Evolutionary conservation across 2,797 vertebrate genomes (phyloP), one percentile per base, ranked within the genome.

Genomic region (Hypotaenidia philippensis): DNA sequence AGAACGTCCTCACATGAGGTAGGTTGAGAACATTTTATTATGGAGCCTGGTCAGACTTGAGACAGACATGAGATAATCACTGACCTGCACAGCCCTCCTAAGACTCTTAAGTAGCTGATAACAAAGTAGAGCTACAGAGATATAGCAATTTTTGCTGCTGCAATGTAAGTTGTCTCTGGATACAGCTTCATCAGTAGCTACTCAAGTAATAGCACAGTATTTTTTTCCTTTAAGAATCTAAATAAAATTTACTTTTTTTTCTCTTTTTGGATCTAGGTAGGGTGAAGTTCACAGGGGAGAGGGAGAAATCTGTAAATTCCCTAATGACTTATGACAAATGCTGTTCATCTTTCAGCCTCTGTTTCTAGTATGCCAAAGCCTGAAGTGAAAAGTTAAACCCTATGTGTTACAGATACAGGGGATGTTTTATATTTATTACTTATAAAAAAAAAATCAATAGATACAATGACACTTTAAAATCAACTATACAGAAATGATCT

Each of bases 181-280:
- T 57, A 52, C 4, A 53, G 9, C 25, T 78, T 89, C 31, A 49
- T 31, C 36, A 44, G 27, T n/a, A 70, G 23, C 40, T 63, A 26
- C 20, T 45, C 10, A 29, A 87, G 65, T 44, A 72, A 56, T 6
- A 65, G 4, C 9, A 56, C 6, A 64, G 16, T 19, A 36, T 26
- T 19, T 13, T 78, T 64, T 70, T 25, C 13, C 14, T 68, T 84
- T 49, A 69, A 34, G n/a, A 40, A 23, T 41, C 32, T 50, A 95
- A 59, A 93, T 31, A 64, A 11, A 94, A 81, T 94, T 97, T 90
- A 23, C 11, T 70, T 78, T 9, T 85, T 87, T 56, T 65, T 29
- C 23, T 74, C 32, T 72, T 29, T 11, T 22, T 50, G 44, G 31
- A 17, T 38, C 32, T 69, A 34, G 11, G 64, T 9, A 79, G 23